These are phyloP conservation scores for Microctenopoma lineatum DNA, from an alignment of 2,797 vertebrate species.

Conservation along the genomic window DNA sequence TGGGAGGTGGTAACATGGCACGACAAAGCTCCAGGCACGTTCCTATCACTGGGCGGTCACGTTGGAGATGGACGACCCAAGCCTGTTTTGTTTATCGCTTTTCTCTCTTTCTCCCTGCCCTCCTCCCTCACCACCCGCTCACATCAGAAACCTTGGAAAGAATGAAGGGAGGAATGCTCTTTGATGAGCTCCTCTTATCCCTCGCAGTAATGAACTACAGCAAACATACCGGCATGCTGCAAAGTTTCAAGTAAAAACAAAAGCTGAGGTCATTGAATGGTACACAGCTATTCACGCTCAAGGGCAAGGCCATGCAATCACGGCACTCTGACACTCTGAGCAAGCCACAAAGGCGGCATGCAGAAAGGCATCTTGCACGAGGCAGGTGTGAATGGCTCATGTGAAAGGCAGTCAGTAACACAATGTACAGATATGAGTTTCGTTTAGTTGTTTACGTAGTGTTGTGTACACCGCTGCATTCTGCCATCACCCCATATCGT, in stretches of 20 bases:
- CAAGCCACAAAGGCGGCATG: constrained; percentile 28
- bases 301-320: constrained; percentile 52
- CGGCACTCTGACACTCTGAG: constrained; percentile 33
- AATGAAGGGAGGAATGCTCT: constrained; percentile 38
- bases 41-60: constrained; percentile 31
- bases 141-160: constrained; percentile 43
- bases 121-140: not conserved
- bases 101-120: constrained; percentile 4
- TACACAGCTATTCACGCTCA: constrained; percentile 50
- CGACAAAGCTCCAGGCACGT: constrained; percentile 35
- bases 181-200: constrained; percentile 46
- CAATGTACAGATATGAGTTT: constrained; percentile 26
- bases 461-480: constrained; percentile 61
- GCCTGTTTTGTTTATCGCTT: constrained; percentile 32
- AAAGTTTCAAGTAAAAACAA: constrained; percentile 29
- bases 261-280: constrained; percentile 32
- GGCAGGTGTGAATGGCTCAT: constrained; percentile 46
- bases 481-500: constrained; percentile 6
- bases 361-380: constrained; percentile 9
- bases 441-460: constrained; percentile 19
- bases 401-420: constrained; percentile 33
- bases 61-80: constrained; percentile 27
- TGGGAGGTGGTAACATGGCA: constrained; percentile 39
- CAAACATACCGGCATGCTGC: not conserved
- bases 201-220: constrained; percentile 37